Evolutionary conservation across 2,888 invertebrate genomes (phyloP), one percentile per base, ranked within the genome.

Genomic region (Zygogramma bicolorata): DNA sequence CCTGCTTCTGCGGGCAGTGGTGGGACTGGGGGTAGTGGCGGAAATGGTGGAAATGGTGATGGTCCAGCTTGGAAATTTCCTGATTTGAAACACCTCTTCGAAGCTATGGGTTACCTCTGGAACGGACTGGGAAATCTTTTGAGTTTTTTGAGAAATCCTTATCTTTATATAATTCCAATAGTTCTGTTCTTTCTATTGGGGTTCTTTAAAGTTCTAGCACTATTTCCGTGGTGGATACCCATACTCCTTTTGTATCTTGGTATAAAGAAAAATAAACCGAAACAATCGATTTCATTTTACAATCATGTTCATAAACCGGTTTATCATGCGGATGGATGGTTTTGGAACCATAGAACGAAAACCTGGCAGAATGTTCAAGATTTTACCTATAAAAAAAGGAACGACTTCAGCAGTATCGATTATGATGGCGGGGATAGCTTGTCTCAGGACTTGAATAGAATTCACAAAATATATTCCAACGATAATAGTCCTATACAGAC

Each of bases 201-300:
- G 0, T 89, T 93, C 13, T 90, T 92, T 0, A 83, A 91, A 15
- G 89, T 91, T 0, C 88, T 92, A 0, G 88, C 92, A 57, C 85
- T 93, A 74, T 90, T 92, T 68, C 93, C 92, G 0, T 93, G 90
- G 89, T 89, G 90, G 77, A 87, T 92, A 72, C 91, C 92, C 0
- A 88, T 87, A 2, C 81, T 87, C 10, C 83, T 88, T 49, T 84
- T 87, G 10, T 84, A 77, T 68, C 80, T 82, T 3, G 79, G 81
- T n/a, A 71, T 80, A 3, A 83, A 80, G 65, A 77, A 75, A 53
- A 78, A 79, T 40, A 80, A 82, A 57, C 80, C 81, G 10, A 81
- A 82, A 62, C 79, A 80, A 22, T 73, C 79, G 0, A 77, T 85
- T 20, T 73, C 81, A 18, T 81, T 83, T 75, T 83, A 86, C 70